Base-by-base conservation (phyloP, 2,113 vertebrate species). In the Smithornis capensis region DNA sequence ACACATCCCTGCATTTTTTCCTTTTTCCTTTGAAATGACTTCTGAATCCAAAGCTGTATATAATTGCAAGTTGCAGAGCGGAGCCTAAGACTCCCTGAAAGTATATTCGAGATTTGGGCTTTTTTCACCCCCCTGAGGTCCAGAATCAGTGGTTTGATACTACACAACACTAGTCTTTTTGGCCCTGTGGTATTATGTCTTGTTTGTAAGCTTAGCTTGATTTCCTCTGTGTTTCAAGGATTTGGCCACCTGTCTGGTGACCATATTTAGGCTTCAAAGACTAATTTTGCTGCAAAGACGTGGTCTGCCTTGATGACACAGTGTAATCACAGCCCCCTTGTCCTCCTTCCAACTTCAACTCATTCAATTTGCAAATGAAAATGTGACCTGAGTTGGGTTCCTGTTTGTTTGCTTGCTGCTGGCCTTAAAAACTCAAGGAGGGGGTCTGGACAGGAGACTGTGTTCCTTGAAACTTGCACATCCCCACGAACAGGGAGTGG, bases 381-480 rank as follows among this genome's bases (percentile, higher is more conserved):
- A 94, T 42, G 79, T 62, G 57, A 90, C 70, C 70, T 0, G 6
- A 53, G 28, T 29, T 76, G 63, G 23, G 50, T 83, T 94, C 49
- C 82, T 90, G 75, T 79, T 94, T 92, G 55, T 82, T 94, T 92
- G 68, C 78, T 92, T 67, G 82, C 90, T 89, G 71, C 79, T 83
- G 82, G 71, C 88, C 86, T 63, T 77, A 45, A 65, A 78, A 64
- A 15, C 71, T 86, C n/a, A 0, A 64, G 67, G 68, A 94, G 86
- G 83, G 86, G 90, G 59, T 83, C 83, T 93, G 90, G 64, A 49
- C 35, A 33, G 2, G 11, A 93, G 80, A 25, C 88, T 65, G 29
- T 92, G 83, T 90, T 96, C 88, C 91, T 92, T 95, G 94, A 92
- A 83, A 33, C 92, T 81, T 50, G 64, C 80, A 70, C 29, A 86